phyloP scores from a whole-genome alignment of 2,797 vertebrate species.

The Poecilia gillii region DNA sequence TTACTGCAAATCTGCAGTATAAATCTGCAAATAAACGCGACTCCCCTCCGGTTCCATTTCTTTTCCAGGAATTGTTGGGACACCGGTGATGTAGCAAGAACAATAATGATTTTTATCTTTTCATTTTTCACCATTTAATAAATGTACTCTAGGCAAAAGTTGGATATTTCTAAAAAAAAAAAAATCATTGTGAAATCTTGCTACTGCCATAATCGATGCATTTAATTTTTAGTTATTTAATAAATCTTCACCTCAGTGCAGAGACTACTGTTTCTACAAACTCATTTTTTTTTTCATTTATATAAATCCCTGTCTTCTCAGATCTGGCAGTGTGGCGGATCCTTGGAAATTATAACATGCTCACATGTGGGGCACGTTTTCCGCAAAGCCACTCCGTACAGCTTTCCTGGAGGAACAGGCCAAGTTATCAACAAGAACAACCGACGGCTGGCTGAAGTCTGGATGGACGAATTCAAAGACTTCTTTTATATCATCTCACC shows the following conservation, averaged over 20 bases:
- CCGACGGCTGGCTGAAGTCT: slow-evolving; percentile 93
- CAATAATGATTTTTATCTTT: neutral
- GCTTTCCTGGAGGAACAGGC: slow-evolving; percentile 95
- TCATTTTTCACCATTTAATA: neutral
- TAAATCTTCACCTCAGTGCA: neutral
- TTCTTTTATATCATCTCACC: slow-evolving; percentile 99
- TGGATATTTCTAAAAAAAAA: neutral
- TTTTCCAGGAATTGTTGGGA: neutral
- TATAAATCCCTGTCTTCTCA: slow-evolving; percentile 53
- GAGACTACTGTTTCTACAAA: neutral
- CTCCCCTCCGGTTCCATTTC: neutral
- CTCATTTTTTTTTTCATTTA: neutral
- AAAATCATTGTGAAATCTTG: neutral
- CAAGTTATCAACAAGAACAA: slow-evolving; percentile 99
- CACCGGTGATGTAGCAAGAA: neutral
- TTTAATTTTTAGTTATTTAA: neutral
- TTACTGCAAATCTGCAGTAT: too few relatives aligned
- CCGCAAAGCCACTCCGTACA: slow-evolving; percentile 98
- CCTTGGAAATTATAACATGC: slow-evolving; percentile 95
- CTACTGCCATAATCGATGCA: neutral
- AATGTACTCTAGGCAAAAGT: neutral
- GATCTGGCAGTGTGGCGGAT: slow-evolving; percentile 98
- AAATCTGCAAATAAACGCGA: neutral
- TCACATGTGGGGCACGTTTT: slow-evolving; percentile 98
- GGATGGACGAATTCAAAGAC: slow-evolving; percentile 97